Evolutionary conservation across 2,888 invertebrate species (phyloP).

Genomic region (Microchrysa polita): DNA sequence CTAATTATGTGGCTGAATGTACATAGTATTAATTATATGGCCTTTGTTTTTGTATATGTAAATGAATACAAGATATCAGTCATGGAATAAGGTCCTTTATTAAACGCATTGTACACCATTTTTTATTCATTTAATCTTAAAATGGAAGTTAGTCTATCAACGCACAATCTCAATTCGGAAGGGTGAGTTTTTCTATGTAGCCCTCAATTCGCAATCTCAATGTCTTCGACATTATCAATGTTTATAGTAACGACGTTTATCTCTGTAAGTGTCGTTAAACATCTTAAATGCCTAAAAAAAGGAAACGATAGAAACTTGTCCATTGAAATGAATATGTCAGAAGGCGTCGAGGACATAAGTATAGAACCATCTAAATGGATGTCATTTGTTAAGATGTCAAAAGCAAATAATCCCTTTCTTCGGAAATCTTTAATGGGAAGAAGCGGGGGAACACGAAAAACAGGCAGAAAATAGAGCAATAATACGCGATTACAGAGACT

Average conservation of each 20-base stretch:
- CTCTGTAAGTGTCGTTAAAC: constrained; percentile 38
- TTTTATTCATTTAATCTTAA: too few species aligned
- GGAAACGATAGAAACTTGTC: constrained; percentile 13
- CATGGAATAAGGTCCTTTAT: too few species aligned
- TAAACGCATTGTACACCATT: too few species aligned
- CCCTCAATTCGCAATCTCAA: not conserved
- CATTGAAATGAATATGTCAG: constrained; percentile 40
- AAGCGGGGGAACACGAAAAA: not conserved
- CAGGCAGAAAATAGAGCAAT: not conserved
- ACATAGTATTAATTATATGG: too few species aligned
- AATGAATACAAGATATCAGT: too few species aligned
- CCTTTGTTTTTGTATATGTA: too few species aligned
- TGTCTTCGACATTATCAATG: not conserved
- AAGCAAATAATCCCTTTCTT: constrained; percentile 30
- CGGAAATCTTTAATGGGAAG: not conserved
- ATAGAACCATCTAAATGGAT: constrained; percentile 26
- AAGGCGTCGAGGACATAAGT: constrained; percentile 14
- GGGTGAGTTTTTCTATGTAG: constrained; percentile 18
- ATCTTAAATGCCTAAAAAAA: constrained; percentile 11
- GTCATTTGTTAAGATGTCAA: constrained; percentile 41
- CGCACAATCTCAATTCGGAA: too few species aligned
- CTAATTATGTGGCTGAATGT: too few species aligned
- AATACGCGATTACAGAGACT: not conserved
- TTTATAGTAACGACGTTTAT: constrained; percentile 32
- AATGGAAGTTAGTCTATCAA: too few species aligned